Evolutionary conservation across 2,888 invertebrate species (phyloP).

Genomic region (Chydorus sphaericus): DNA sequence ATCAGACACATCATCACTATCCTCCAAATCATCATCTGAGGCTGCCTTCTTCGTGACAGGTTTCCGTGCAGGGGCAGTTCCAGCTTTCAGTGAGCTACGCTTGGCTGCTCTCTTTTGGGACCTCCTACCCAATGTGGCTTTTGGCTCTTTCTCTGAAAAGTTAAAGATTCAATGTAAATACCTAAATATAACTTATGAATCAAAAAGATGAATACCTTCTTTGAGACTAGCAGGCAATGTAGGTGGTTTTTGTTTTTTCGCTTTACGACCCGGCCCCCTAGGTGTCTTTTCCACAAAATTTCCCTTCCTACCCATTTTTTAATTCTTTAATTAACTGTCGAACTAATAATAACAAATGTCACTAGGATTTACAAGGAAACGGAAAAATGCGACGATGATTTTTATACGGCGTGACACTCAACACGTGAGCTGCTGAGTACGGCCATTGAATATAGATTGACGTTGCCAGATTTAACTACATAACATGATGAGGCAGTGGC

Average conservation of each 20-base stretch:
- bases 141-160: slow-evolving; percentile 27
- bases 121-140: slow-evolving; percentile 48
- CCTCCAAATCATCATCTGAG: slow-evolving; percentile 15
- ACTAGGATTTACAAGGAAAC: too few species aligned
- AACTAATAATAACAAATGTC: too few species aligned
- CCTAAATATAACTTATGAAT: neutral
- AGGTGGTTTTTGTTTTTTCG: slow-evolving; percentile 74
- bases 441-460: too few species aligned
- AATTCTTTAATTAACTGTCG: too few species aligned
- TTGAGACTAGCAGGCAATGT: slow-evolving; percentile 40
- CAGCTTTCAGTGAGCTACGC: slow-evolving; percentile 27
- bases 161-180: neutral
- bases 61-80: slow-evolving; percentile 9
- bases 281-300: slow-evolving; percentile 59
- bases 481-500: too few species aligned
- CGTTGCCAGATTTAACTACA: too few species aligned
- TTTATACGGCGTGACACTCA: too few species aligned
- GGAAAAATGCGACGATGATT: too few species aligned
- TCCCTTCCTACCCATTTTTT: slow-evolving; percentile 69
- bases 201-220: slow-evolving; percentile 28
- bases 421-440: too few species aligned
- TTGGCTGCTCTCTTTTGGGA: slow-evolving; percentile 52
- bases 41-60: slow-evolving; percentile 2
- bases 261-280: slow-evolving; percentile 71
- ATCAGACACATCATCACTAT: slow-evolving; percentile 20